These are phyloP conservation scores for Tyria jacobaeae DNA, from an alignment of 2,888 invertebrate genomes.

Conservation along the genomic window DNA sequence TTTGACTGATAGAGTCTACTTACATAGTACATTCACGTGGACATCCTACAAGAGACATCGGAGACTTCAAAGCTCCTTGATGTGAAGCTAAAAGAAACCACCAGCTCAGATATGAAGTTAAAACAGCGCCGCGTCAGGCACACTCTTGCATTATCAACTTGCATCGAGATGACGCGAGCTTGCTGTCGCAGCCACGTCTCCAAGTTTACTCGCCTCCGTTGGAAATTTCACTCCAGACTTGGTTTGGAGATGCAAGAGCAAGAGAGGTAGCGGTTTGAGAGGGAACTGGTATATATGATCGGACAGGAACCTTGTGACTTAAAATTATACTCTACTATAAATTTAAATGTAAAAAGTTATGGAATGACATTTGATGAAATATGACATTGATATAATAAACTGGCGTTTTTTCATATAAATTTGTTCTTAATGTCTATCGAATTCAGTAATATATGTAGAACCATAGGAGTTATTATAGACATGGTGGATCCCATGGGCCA, in stretches of 20 bases:
- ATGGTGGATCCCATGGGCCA: too few species aligned
- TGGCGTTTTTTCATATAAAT: too few species aligned
- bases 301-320: too few species aligned
- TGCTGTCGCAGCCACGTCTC: slow-evolving; percentile 81
- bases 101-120: slow-evolving; percentile 51
- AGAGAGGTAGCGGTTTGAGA: slow-evolving; percentile 31
- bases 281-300: background rate
- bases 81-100: slow-evolving; percentile 40
- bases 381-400: too few species aligned
- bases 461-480: too few species aligned
- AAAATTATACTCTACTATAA: too few species aligned
- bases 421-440: too few species aligned
- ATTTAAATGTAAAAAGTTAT: too few species aligned
- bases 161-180: slow-evolving; percentile 80
- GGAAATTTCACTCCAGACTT: slow-evolving; percentile 84
- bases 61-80: slow-evolving; percentile 1
- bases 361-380: too few species aligned
- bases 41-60: background rate
- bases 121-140: slow-evolving; percentile 56
- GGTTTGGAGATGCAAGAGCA: slow-evolving; percentile 58
- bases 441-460: too few species aligned
- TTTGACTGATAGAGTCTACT: background rate
- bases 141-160: slow-evolving; percentile 77
- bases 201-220: slow-evolving; percentile 82
- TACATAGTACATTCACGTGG: background rate